Evolutionary conservation across 2,113 vertebrate genomes (phyloP), one percentile per base, ranked within the genome.

Genomic region (Tragelaphus imberbis): DNA sequence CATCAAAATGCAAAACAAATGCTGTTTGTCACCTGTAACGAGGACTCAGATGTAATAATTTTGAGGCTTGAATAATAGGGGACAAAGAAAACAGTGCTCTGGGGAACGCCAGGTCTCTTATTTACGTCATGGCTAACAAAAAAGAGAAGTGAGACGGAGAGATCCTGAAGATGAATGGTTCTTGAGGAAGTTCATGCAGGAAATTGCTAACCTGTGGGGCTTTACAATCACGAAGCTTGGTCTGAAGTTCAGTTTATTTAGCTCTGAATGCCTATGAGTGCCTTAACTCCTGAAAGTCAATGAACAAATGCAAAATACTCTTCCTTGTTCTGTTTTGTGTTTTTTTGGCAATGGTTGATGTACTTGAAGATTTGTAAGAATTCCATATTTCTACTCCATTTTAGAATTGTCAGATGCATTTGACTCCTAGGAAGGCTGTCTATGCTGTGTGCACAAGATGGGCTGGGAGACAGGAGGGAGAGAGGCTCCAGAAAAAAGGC

Each of bases 1-100:
- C 89, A 98, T 71, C 93, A 97, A 98, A 96, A 96, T 97, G 96
- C 81, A 98, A 98, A 98, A 84, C 90, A 97, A 68, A 97, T 93
- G 79, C 11, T 98, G 93, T 97, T 97, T 98, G 94, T 97, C 94
- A 94, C 97, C 96, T 95, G 94, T 90, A 95, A 97, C 89, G 94
- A 97, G 88, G 96, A 97, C 63, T 98, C 94, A 95, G 95, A 97
- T 97, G 84, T 86, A 68, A 81, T 86, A 68, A 81, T 97, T 97
- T 98, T 88, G 91, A 79, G 92, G 71, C 36, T 90, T 88, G 87
- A 98, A 88, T 23, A 97, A 96, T 98, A 94, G 98, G 96, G 97
- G 95, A 96, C 55, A 97, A 91, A 71, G 97, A 90, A 98, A 98
- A 98, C 75, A 96, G 94, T n/a, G 95, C 56, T 58, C 0, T 6